Conservation (phyloP, 2,888 invertebrate genomes). For the Synergus gifuensis region DNA sequence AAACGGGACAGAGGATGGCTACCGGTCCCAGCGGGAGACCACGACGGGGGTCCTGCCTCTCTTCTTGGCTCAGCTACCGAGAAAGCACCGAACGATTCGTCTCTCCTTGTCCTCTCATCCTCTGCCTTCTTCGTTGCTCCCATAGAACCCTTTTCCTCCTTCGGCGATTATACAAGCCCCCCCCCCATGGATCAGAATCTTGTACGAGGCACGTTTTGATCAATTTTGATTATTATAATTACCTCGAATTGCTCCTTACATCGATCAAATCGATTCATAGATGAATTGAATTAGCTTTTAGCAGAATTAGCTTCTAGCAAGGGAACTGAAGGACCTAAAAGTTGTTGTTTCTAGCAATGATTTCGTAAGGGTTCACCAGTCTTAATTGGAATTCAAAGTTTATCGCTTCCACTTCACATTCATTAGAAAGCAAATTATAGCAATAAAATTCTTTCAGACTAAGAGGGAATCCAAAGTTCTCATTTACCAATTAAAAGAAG, state of each 20-base stretch:
- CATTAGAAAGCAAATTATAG: neutral
- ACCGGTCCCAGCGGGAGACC: constrained; percentile 78
- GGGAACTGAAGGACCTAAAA: no score
- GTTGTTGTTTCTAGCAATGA: neutral
- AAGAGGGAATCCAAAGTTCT: neutral
- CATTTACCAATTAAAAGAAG: constrained; percentile 9
- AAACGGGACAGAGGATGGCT: constrained; percentile 77
- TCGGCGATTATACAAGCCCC: constrained; percentile 55
- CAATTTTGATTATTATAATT: neutral
- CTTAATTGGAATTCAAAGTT: neutral
- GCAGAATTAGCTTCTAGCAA: neutral
- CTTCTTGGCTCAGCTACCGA: constrained; percentile 64
- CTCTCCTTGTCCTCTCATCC: constrained; percentile 26
- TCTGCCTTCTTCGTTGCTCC: constrained; percentile 40
- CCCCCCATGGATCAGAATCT: constrained; percentile 33
- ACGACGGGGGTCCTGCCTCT: constrained; percentile 72
- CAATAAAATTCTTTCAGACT: neutral
- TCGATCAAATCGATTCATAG: neutral
- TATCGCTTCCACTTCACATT: neutral
- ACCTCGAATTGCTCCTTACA: neutral
- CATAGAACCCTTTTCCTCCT: constrained; percentile 5
- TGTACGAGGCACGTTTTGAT: constrained; percentile 5
- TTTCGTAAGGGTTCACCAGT: neutral
- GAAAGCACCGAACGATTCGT: constrained; percentile 60
- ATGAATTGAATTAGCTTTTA: neutral